Evolutionary conservation across 2,113 vertebrate species (phyloP).

Genomic region (Entomyzon cyanotis): DNA sequence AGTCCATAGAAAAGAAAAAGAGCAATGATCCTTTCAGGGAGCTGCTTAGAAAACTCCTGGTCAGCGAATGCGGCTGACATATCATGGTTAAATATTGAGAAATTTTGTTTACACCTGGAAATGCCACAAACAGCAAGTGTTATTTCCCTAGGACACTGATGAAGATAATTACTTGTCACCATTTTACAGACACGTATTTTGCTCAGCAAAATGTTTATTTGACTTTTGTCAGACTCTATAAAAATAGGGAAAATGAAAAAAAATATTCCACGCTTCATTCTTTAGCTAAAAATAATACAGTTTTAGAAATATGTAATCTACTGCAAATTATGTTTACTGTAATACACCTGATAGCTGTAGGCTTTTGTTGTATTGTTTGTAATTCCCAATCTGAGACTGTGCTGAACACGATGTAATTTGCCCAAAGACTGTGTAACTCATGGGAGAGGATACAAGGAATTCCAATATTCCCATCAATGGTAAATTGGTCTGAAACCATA

Average conservation of each 20-base stretch:
- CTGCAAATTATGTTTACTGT: neutral
- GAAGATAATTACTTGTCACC: neutral
- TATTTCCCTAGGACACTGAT: neutral
- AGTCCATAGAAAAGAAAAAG: neutral
- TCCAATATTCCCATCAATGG: constrained; percentile 20
- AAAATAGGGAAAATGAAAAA: neutral
- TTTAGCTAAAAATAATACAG: neutral
- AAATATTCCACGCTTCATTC: neutral
- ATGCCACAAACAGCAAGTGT: neutral
- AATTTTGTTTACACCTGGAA: neutral
- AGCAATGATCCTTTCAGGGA: neutral
- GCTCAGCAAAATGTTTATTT: neutral
- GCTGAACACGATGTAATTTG: constrained; percentile 17
- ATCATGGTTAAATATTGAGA: neutral
- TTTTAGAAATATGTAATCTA: neutral
- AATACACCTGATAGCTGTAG: neutral
- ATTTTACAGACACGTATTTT: neutral
- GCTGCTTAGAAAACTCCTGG: neutral
- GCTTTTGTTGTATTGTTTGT: neutral
- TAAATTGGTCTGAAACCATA: constrained; percentile 22
- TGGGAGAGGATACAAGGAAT: neutral
- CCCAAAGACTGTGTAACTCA: neutral
- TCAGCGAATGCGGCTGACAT: neutral
- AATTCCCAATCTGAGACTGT: neutral
- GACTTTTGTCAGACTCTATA: neutral